Conservation (phyloP, 2,113 vertebrate species). For the Paraplagusia blochii region DNA sequence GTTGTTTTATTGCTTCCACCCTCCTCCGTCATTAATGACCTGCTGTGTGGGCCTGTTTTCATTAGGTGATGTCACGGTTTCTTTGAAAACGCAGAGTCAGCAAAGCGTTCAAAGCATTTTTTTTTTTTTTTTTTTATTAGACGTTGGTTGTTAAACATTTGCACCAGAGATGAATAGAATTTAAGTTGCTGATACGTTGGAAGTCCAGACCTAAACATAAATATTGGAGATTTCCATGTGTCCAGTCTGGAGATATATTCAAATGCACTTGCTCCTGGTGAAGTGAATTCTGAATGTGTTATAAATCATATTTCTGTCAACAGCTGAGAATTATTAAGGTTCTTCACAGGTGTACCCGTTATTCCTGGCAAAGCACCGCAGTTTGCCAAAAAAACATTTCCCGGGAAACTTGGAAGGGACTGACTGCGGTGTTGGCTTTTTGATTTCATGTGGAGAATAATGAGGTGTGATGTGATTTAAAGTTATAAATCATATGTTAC, state of each 20-base stretch:
- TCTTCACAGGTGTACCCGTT: not conserved
- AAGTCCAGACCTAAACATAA: no score
- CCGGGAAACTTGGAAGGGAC: not conserved
- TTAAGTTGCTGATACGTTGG: no score
- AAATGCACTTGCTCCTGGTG: not conserved
- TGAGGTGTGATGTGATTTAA: not conserved
- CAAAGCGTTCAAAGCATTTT: constrained; percentile 3
- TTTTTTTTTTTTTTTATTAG: no score
- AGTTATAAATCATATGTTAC: not conserved
- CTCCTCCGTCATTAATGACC: constrained; percentile 41
- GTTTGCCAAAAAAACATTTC: not conserved
- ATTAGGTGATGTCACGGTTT: constrained; percentile 50
- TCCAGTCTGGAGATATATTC: not conserved
- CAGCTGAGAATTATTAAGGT: not conserved
- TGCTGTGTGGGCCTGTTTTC: constrained; percentile 12
- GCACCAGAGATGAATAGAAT: no score
- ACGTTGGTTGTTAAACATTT: not conserved
- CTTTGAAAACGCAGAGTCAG: constrained; percentile 11
- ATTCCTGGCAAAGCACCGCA: not conserved
- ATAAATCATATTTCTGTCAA: not conserved
- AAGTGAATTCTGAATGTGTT: not conserved
- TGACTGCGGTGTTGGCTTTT: not conserved
- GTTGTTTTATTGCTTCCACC: constrained; percentile 58
- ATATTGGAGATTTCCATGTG: not conserved
- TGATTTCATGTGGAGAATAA: not conserved